Base-by-base conservation (phyloP, 1,140 invertebrate species). In the Dufourea novaeangliae region DNA sequence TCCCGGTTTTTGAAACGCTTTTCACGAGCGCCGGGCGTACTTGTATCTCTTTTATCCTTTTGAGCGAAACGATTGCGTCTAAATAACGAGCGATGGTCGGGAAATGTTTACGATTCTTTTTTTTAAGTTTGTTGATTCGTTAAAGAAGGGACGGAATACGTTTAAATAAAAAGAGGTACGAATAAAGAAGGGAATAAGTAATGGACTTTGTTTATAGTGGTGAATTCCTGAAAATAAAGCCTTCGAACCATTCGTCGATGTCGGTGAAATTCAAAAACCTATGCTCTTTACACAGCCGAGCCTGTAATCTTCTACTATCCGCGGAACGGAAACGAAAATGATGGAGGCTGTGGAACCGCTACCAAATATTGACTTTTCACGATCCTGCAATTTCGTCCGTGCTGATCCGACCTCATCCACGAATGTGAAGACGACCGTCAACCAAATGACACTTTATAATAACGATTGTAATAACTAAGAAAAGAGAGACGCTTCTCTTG, bases 281-380 rank as follows among this genome's bases (percentile, higher is more conserved):
- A 11, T 11, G 22, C 32, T 37, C 44, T 52, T 52, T 52, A 12
- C 6, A 37, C 25, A 7, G 6, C 17, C 11, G 7, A 6, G 32
- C 22, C 29, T 72, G 50, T 63, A 52, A 72, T 63, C 59, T 63
- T 52, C 59, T 1, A 6, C 22, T 7, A 12, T 27, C 27, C 32
- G 0, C 17, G 10, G 0, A 27, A 25, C 10, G 7, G 22, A 54
- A 39, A 32, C 25, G 17, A 54, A 25, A 54, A 27, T 22, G 34
- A 17, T n/a, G 22, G 34, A 74, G 50, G 10, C 27, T 29, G 10
- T n/a, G 8, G 37, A 25, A 66, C 37, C 32, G 27, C 10, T 52
- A 44, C 67, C 44, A 68, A 66, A 68, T 57, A 57, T 75, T 75
- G 52, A 68, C 63, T 20, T 34, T 67, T 75, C 50, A 6, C 20